Evolutionary conservation across 2,888 invertebrate genomes (phyloP), one percentile per base, ranked within the genome.

Genomic region (Trisateles emortualis): DNA sequence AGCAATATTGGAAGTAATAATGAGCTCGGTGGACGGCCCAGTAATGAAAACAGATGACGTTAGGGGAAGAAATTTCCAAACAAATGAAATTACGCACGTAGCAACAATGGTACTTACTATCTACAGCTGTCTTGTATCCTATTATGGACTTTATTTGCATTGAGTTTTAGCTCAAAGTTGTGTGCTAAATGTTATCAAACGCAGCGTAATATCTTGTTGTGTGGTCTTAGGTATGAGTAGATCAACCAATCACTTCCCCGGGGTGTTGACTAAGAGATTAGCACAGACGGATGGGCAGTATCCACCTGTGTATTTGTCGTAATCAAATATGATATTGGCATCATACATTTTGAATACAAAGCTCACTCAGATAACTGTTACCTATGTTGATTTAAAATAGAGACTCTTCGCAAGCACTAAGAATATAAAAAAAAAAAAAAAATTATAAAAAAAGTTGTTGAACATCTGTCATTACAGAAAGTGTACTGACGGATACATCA

Each of bases 1-100:
- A 73, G 68, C 67, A 71, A 75, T 76, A 79, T 79, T 79, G 69
- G 64, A 69, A 74, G 72, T 69, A 77, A 76, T 79, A 79, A 78
- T 76, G 74, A 79, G 72, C 66, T 59, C 59, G 48, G 73, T 72
- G 74, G 74, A 78, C 73, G 76, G 61, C 49, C 47, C 53, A 64
- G 62, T 81, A 81, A 81, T 79, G 78, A 81, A 79, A 80, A 81
- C 75, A 70, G 71, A 80, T 80, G 77, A 75, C 63, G 73, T 68
- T 64, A 61, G 66, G 70, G 66, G 47, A 63, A 66, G 65, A 67
- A 68, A 64, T 54, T 71, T 65, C 51, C 58, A 56, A 69, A 68
- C 64, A 74, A 73, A 72, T 75, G 56, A 69, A 72, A 74, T 64
- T 60, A 64, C 44, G 44, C 50, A 53, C 54, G 49, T 45, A 48